Base-by-base conservation (phyloP, 2,113 vertebrate species). In the Pipra filicauda region DNA sequence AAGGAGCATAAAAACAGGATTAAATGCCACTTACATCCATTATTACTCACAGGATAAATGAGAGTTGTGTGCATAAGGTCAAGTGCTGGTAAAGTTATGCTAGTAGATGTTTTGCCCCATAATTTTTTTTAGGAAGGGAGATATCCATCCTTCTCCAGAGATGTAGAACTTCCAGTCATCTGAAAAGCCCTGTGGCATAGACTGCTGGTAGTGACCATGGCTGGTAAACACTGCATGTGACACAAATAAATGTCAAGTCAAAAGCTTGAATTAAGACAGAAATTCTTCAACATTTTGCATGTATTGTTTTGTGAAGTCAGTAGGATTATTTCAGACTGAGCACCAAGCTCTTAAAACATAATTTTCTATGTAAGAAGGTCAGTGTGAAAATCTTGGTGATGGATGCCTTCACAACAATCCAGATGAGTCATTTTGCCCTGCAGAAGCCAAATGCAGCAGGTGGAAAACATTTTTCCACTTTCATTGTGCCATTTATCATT, bases 321-420 rank as follows among this genome's bases (percentile, higher is more conserved):
- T 16, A 82, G 70, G 59, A 89, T 93, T 91, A 88, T 39, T 66
- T 82, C 46, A 86, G 77, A 58, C 55, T 65, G 52, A 4, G 57
- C 3, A 13, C n/a, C 48, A 85, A 84, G 78, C 62, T 93, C 62
- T 86, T 85, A 88, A 92, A 89, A 88, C n/a, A 37, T 59, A 59
- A 62, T 94, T 95, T 88, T 86, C 84, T 81, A 1, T 48, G 28
- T 80, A 91, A 90, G 89, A 82, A 94, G 39, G 41, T 52, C 81
- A 83, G 71, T 43, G 62, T 89, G 62, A 85, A 58, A 71, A 67
- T 67, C 57, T 52, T 41, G 12, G 57, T 94, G 95, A 95, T 77
- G 66, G 64, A 95, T 72, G 13, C 41, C 35, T 55, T 73, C 54
- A 30, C 71, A 67, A 44, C 57, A 75, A 24, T 44, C 54, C 67